phyloP scores from a whole-genome alignment of 2,888 invertebrate genomes.

The Nephrotoma guestfalica region DNA sequence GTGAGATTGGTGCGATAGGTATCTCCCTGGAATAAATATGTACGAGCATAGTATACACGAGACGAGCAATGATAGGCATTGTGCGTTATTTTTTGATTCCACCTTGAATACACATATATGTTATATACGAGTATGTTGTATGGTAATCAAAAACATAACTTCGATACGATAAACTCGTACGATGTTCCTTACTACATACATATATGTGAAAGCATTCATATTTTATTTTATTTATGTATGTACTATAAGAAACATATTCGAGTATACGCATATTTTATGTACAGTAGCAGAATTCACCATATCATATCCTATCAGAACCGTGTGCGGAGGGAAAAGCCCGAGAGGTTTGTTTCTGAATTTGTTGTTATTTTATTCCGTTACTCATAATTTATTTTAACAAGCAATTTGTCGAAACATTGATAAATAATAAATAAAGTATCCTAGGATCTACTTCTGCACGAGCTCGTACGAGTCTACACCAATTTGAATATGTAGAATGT shows the following conservation, averaged over 20 bases:
- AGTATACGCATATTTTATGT: background rate
- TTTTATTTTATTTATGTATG: background rate
- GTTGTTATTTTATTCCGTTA: background rate
- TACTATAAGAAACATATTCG: background rate
- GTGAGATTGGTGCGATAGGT: background rate
- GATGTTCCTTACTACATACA: background rate
- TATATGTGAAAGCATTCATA: background rate
- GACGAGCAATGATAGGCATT: background rate
- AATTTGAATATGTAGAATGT: background rate
- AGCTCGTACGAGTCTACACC: background rate
- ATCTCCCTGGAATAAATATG: background rate
- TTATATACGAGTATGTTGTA: background rate
- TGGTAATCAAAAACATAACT: background rate
- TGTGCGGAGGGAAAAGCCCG: background rate
- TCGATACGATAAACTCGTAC: background rate
- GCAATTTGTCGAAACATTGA: background rate
- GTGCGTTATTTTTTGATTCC: background rate
- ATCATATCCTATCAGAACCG: background rate
- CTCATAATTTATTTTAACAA: background rate
- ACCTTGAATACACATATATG: background rate
- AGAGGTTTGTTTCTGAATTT: background rate
- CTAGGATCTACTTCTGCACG: background rate
- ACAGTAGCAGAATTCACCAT: background rate
- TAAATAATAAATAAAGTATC: background rate
- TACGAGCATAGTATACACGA: background rate